Evolutionary conservation across 2,888 invertebrate genomes (phyloP).

Genomic region (Argyra leucocephala): DNA sequence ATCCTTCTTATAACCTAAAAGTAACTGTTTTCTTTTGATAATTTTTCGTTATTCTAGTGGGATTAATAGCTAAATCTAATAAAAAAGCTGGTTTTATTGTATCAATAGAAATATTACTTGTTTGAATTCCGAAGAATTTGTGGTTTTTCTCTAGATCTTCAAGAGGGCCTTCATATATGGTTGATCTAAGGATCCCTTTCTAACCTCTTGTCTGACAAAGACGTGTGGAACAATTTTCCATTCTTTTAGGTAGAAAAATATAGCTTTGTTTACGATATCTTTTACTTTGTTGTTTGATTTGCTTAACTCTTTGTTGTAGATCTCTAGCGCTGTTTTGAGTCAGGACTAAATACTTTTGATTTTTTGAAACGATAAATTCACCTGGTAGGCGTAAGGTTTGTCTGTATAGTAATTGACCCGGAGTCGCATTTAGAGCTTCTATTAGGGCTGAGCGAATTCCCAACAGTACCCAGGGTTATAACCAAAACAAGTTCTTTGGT

Average conservation of each 20-base stretch:
- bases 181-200: neutral
- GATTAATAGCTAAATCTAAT: too few relatives aligned
- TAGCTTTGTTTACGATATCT: too few relatives aligned
- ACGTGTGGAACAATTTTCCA: too few relatives aligned
- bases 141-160: neutral
- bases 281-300: too few relatives aligned
- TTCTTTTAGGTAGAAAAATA: too few relatives aligned
- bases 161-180: neutral
- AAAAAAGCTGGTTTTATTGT: neutral
- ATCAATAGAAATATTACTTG: neutral
- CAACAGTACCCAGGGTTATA: conserved; percentile 12
- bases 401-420: neutral
- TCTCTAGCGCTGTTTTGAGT: too few relatives aligned
- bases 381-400: conserved; percentile 1
- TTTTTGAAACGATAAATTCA: conserved; percentile 2
- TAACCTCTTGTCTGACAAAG: too few relatives aligned
- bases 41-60: too few relatives aligned
- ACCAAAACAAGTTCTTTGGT: conserved; percentile 2
- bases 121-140: neutral
- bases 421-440: conserved; percentile 7
- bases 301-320: too few relatives aligned
- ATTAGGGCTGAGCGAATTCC: conserved; percentile 12
- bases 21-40: too few relatives aligned
- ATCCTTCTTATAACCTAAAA: too few relatives aligned
- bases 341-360: too few relatives aligned